phyloP scores from a whole-genome alignment of 2,888 invertebrate species.

The Amphipyra tragopoginis region DNA sequence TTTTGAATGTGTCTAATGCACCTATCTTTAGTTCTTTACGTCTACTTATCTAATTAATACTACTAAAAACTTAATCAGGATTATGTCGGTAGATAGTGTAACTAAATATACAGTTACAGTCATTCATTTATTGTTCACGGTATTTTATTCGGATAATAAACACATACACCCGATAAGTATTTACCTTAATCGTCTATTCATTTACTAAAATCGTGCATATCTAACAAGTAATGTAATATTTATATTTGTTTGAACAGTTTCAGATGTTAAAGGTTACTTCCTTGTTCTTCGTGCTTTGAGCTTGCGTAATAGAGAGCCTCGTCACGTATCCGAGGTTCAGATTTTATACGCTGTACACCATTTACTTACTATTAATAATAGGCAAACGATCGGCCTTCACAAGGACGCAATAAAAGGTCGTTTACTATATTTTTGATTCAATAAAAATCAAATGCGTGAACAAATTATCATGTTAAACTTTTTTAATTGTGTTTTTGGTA shows the following conservation, averaged over 20 bases:
- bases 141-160: constrained; percentile 57
- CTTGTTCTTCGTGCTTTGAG: constrained; percentile 76
- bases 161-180: constrained; percentile 57
- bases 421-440: constrained; percentile 67
- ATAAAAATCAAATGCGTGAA: constrained; percentile 62
- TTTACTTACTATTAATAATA: constrained; percentile 68
- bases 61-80: background rate
- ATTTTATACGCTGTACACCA: constrained; percentile 70
- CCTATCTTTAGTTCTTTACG: background rate
- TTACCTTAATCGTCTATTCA: constrained; percentile 61
- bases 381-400: constrained; percentile 82
- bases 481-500: constrained; percentile 59
- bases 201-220: constrained; percentile 79
- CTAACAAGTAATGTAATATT: constrained; percentile 79
- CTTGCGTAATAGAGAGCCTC: constrained; percentile 78
- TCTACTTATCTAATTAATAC: background rate
- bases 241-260: constrained; percentile 83
- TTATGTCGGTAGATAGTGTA: constrained; percentile 23
- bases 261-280: constrained; percentile 87
- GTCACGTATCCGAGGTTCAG: constrained; percentile 74
- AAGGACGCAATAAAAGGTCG: constrained; percentile 78
- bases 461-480: constrained; percentile 55
- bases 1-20: constrained; percentile 4
- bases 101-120: constrained; percentile 40
- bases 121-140: constrained; percentile 59